Evolutionary conservation across 2,888 invertebrate genomes (phyloP).

Genomic region (Acrobasis repandana): DNA sequence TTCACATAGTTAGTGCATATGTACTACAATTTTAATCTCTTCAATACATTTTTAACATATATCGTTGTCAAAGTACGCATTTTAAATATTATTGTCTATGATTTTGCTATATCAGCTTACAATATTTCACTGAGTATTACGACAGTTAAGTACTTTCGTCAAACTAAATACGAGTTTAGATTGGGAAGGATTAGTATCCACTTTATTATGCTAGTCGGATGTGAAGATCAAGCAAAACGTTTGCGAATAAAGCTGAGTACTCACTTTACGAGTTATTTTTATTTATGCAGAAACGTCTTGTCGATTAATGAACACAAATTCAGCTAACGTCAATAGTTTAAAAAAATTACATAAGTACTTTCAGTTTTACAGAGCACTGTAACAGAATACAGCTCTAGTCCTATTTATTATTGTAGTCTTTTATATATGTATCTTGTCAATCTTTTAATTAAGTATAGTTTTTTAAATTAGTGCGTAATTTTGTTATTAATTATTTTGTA

Average conservation of each 20-base stretch:
- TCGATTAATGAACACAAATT: too few species aligned
- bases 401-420: too few species aligned
- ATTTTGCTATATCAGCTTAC: conserved; percentile 9
- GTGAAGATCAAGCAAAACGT: conserved; percentile 56
- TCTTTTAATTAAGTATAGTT: too few species aligned
- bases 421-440: too few species aligned
- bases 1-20: too few species aligned
- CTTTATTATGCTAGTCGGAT: conserved; percentile 40
- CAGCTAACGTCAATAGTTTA: too few species aligned
- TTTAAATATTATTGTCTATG: neutral
- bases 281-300: neutral
- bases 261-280: conserved; percentile 6
- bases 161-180: conserved; percentile 62
- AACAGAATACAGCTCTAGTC: too few species aligned
- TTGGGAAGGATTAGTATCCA: conserved; percentile 51
- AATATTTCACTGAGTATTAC: conserved; percentile 48
- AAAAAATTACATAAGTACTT: too few species aligned
- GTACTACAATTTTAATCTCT: too few species aligned
- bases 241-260: conserved; percentile 43
- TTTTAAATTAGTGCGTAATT: too few species aligned
- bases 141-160: conserved; percentile 52
- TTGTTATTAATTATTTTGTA: neutral
- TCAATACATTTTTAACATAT: neutral
- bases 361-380: too few species aligned
- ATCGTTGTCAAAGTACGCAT: neutral